Percentiles rank a stretch among this genome's conserved stretches.
These are phyloP conservation scores for Cololabis saira DNA, from an alignment of 2,113 vertebrate species.

Conservation along the genomic window DNA sequence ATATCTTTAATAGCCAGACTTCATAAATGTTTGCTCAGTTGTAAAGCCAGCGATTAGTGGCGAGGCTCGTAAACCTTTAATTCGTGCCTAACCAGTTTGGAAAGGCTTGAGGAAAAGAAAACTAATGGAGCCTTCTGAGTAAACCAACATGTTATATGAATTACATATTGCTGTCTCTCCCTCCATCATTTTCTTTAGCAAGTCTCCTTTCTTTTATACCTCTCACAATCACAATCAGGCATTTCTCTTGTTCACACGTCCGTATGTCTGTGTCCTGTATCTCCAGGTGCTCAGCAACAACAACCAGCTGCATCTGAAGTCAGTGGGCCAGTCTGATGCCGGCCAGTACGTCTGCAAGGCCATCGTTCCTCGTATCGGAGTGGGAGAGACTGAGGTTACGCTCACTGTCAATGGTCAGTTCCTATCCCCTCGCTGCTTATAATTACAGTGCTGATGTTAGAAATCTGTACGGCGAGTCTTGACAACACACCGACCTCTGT, in stretches of 20 bases:
- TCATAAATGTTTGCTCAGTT: conserved; percentile 64
- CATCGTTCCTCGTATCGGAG: conserved; percentile 95
- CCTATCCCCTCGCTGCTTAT: neutral
- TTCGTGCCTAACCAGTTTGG: conserved; percentile 67
- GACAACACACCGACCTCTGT: neutral
- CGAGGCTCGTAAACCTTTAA: conserved; percentile 67
- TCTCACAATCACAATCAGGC: conserved; percentile 11
- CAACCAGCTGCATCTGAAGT: conserved; percentile 93
- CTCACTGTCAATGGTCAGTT: conserved; percentile 92
- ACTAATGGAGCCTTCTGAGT: conserved; percentile 65
- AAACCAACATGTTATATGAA: conserved; percentile 79
- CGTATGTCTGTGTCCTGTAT: conserved; percentile 27
- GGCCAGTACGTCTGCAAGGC: conserved; percentile 96
- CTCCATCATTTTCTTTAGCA: conserved; percentile 42
- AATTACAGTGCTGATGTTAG: neutral
- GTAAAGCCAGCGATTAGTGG: conserved; percentile 42
- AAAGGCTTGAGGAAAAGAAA: conserved; percentile 61
- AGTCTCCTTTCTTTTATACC: conserved; percentile 43
- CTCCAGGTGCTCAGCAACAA: conserved; percentile 95
- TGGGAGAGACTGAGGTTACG: conserved; percentile 91
- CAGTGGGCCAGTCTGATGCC: conserved; percentile 89
- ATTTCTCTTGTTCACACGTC: neutral
- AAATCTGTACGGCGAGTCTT: neutral
- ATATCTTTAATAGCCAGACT: conserved; percentile 24
- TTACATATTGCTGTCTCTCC: conserved; percentile 66